phyloP scores from a whole-genome alignment of 2,797 vertebrate species.

The Agapornis canus region DNA sequence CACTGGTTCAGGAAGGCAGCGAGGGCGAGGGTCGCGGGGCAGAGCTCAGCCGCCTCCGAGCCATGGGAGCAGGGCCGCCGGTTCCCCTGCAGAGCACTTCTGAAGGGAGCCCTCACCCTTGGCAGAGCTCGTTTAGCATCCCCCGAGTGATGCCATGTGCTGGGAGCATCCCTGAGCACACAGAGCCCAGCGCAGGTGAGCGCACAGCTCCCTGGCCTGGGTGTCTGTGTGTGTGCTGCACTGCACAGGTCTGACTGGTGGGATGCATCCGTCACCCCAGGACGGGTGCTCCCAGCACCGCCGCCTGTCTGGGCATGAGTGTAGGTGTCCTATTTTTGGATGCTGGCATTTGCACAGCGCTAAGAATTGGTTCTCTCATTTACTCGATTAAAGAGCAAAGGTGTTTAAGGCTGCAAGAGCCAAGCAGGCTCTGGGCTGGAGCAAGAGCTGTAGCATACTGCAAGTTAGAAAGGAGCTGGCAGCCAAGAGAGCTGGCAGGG shows the following conservation, averaged over 20 bases:
- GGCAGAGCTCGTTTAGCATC: not conserved
- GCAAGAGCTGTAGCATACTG: not conserved
- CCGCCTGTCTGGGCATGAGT: not conserved
- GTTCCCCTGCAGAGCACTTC: not conserved
- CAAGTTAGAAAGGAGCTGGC: conserved; percentile 12
- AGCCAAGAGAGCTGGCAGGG: conserved; percentile 44
- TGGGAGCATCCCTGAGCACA: not conserved
- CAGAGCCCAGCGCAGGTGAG: not conserved
- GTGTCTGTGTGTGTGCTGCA: not conserved
- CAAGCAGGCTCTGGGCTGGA: not conserved
- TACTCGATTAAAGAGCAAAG: not conserved
- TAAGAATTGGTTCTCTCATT: not conserved
- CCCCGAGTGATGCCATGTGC: not conserved
- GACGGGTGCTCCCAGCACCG: not conserved
- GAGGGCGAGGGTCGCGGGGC: not conserved
- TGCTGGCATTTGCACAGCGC: not conserved
- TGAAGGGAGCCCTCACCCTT: not conserved
- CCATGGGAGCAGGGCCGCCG: not conserved
- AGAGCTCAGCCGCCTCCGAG: not conserved
- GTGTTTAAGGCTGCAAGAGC: not conserved
- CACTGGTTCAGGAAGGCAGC: not conserved
- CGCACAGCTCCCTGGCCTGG: not conserved
- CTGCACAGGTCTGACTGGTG: not conserved
- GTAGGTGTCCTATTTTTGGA: conserved; percentile 43
- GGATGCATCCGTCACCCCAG: conserved; percentile 20